A percentile compares a stretch with the other conserved stretches of the same genome.
These are phyloP conservation scores for Vanacampus margaritifer DNA, from an alignment of 2,113 vertebrate species.

Conservation along the genomic window DNA sequence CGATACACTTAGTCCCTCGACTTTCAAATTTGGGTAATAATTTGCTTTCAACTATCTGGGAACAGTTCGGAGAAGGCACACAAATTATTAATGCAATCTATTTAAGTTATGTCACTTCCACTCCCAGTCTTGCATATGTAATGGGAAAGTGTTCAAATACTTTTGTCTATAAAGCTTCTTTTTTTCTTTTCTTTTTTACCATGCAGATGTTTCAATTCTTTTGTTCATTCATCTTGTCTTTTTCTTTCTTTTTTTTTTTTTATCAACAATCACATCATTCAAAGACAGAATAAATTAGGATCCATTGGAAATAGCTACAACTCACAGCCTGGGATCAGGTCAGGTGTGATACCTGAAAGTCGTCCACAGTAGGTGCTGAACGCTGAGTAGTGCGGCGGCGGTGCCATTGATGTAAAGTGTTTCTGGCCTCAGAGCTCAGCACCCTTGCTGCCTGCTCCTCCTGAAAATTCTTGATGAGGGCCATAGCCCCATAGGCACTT, in stretches of 20 bases:
- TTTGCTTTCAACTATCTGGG: neutral
- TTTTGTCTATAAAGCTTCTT: neutral
- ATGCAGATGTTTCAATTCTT: too few species aligned
- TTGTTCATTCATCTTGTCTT: too few species aligned
- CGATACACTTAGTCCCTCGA: neutral
- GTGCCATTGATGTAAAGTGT: constrained; percentile 94
- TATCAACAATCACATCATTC: neutral
- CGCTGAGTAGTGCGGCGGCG: constrained; percentile 86
- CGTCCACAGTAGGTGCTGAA: constrained; percentile 84
- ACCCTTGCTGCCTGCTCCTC: constrained; percentile 90
- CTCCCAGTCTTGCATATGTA: neutral
- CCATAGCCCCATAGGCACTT: constrained; percentile 91
- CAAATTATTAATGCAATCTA: neutral
- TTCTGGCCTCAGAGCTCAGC: constrained; percentile 87
- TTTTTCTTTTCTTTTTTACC: too few species aligned
- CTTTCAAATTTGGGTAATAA: neutral
- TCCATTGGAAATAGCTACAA: constrained; percentile 31
- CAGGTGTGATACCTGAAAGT: constrained; percentile 85
- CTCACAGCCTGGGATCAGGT: constrained; percentile 68
- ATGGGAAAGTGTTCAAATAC: neutral
- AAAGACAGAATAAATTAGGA: neutral
- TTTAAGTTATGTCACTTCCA: too few species aligned
- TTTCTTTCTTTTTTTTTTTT: neutral
- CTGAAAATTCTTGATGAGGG: constrained; percentile 94
- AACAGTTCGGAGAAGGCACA: neutral